Evolutionary conservation across 2,888 invertebrate species (phyloP), one percentile per base, ranked within the genome.

Genomic region (Pyralis farinalis): DNA sequence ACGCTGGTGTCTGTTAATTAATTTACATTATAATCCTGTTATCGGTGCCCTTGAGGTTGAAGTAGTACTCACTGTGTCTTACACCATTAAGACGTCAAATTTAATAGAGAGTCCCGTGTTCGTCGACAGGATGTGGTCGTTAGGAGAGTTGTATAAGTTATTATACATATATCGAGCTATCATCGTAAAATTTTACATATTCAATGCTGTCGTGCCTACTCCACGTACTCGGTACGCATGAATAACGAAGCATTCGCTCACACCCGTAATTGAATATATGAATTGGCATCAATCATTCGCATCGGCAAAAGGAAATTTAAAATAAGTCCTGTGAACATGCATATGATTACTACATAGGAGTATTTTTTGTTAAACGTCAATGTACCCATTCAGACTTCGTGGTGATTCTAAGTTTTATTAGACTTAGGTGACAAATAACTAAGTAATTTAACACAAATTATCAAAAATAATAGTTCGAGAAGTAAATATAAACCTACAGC

Each of bases 211-310:
- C 36, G n/a, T n/a, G 47, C 28, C 31, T 46, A 46, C 42, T 43
- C 39, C 34, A 22, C 38, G 21, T 42, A 45, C 39, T 32, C 38
- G 44, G 40, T 38, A 43, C 47, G 53, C 51, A 58, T 59, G 47
- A 56, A 59, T 68, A 66, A 64, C 55, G 53, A 66, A 69, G 59
- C 63, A 68, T 67, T 74, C 77, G 73, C 73, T 63, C 49, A 58
- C 63, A 65, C 46, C 65, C 52, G 49, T 67, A 59, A 67, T 65
- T 64, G 56, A 67, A 65, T 72, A 51, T 61, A 66, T 63, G 53
- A 70, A 72, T 67, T 67, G 68, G 50, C 53, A 64, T 67, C 63
- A 63, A 69, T 68, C 61, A 71, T 73, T 80, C 79, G 81, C 79
- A 63, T 51, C 47, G 58, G 70, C 76, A 62, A 57, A 50, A 51